A percentile compares a stretch with the other conserved stretches of the same genome.
Conservation (phyloP, 2,888 invertebrate species). For the Entomobrya multifasciata region DNA sequence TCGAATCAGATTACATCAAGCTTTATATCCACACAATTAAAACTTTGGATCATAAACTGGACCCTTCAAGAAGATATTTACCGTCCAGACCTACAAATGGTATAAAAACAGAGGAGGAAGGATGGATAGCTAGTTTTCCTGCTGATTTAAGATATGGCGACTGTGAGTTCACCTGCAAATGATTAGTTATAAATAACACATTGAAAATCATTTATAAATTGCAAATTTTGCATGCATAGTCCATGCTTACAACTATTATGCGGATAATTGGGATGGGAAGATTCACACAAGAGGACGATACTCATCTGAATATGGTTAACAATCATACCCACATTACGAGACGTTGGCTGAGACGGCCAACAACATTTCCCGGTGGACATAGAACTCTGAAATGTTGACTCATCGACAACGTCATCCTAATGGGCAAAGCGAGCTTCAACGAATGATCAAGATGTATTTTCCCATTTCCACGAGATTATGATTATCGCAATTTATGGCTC, state of each 20-base stretch:
- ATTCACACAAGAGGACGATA: slow-evolving; percentile 85
- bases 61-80: slow-evolving; percentile 87
- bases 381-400: slow-evolving; percentile 81
- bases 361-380: slow-evolving; percentile 81
- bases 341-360: slow-evolving; percentile 80
- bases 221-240: too few species aligned
- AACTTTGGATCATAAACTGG: slow-evolving; percentile 85
- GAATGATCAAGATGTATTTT: slow-evolving; percentile 86
- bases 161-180: too few species aligned
- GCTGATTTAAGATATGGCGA: slow-evolving; percentile 83
- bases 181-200: too few species aligned
- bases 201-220: too few species aligned
- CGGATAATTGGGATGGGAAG: slow-evolving; percentile 90
- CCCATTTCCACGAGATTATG: slow-evolving; percentile 83
- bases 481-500: slow-evolving; percentile 84
- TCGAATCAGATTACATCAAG: slow-evolving; percentile 89
- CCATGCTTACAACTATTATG: slow-evolving; percentile 93
- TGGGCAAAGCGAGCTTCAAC: slow-evolving; percentile 86
- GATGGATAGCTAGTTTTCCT: slow-evolving; percentile 81
- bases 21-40: slow-evolving; percentile 91
- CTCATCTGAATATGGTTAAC: slow-evolving; percentile 97
- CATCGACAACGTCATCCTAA: slow-evolving; percentile 92
- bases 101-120: slow-evolving; percentile 84
- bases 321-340: slow-evolving; percentile 87
- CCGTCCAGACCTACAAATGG: slow-evolving; percentile 97